Evolutionary conservation across 2,888 invertebrate species (phyloP), one percentile per base, ranked within the genome.

Genomic region (Rhaphigaster nebulosa): DNA sequence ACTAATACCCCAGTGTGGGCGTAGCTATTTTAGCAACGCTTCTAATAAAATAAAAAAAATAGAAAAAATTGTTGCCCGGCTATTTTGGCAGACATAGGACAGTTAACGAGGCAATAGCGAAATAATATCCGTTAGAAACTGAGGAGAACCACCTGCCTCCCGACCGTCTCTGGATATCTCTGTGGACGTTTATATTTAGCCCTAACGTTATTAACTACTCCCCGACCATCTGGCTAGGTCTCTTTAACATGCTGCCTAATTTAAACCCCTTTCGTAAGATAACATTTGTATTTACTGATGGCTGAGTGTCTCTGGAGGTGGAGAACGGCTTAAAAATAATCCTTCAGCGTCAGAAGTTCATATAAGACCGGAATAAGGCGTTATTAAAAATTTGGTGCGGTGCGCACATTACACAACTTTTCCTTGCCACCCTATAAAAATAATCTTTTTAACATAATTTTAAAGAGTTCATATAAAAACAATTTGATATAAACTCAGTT

Each of bases 81-180:
- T 50, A 84, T 84, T 84, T 84, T 84, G 84, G 84, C 84, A 84
- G 84, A 5, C 4, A n/a, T 45, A n/a, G 84, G 84, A 50, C 84
- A 45, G 84, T 45, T 84, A 84, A 84, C 84, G 84, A 84, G 84
- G 84, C 84, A 84, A 84, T 84, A 84, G 84, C 45, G 84, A 84
- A 84, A 84, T 84, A 84, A 84, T 84, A 84, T 84, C 84, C 45
- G 84, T 50, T 84, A 15, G 45, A 45, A 45, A 84, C 45, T 84
- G 84, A 84, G 84, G 13, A 5, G n/a, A 20, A 0, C 84, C 84
- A 84, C 84, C 84, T 84, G 84, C 45, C 4, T 10, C 41, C 80
- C 60, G 60, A 5, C 60, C n/a, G 60, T n/a, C 65, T 29, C 65
- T 65, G 65, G 70, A 76, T 84, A 84, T 41, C 41, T 45, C 84